These are phyloP conservation scores for Echinops telfairi DNA, from an alignment of 2,113 vertebrate genomes.

Conservation along the genomic window DNA sequence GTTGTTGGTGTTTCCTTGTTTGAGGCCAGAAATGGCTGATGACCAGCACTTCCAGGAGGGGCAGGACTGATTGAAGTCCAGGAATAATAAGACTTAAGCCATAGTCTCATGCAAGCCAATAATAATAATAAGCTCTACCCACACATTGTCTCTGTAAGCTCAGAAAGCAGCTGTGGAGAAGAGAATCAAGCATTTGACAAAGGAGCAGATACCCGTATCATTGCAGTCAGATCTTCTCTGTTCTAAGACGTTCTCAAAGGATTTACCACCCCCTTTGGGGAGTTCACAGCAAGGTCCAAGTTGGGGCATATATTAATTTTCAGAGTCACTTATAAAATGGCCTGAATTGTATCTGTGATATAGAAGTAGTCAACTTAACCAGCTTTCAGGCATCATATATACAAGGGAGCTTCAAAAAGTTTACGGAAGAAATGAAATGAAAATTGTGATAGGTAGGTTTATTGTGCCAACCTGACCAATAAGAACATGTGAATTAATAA, in stretches of 20 bases:
- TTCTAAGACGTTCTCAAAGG: slow-evolving; percentile 49
- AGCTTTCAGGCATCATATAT: not conserved
- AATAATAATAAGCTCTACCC: slow-evolving; percentile 25
- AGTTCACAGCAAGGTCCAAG: slow-evolving; percentile 45
- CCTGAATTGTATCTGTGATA: not conserved
- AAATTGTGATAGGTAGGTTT: too few relatives aligned
- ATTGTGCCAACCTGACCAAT: too few relatives aligned
- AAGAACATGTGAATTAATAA: too few relatives aligned
- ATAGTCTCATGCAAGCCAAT: slow-evolving; percentile 41
- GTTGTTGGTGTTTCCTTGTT: slow-evolving; percentile 48
- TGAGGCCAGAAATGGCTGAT: slow-evolving; percentile 47
- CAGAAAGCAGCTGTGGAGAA: not conserved
- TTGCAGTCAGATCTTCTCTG: not conserved
- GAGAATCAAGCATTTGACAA: not conserved
- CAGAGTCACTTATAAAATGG: not conserved
- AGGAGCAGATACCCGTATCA: not conserved
- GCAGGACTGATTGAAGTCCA: slow-evolving; percentile 33
- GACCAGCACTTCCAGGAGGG: slow-evolving; percentile 57
- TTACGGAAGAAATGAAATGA: too few relatives aligned
- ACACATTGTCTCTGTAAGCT: slow-evolving; percentile 1
- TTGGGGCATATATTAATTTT: not conserved
- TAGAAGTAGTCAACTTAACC: not conserved
- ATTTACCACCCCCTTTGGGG: not conserved
- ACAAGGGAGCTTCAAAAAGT: not conserved
- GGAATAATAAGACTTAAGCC: slow-evolving; percentile 56